These are phyloP conservation scores for Lophura swinhoii DNA, from an alignment of 2,797 vertebrate genomes.

Conservation along the genomic window DNA sequence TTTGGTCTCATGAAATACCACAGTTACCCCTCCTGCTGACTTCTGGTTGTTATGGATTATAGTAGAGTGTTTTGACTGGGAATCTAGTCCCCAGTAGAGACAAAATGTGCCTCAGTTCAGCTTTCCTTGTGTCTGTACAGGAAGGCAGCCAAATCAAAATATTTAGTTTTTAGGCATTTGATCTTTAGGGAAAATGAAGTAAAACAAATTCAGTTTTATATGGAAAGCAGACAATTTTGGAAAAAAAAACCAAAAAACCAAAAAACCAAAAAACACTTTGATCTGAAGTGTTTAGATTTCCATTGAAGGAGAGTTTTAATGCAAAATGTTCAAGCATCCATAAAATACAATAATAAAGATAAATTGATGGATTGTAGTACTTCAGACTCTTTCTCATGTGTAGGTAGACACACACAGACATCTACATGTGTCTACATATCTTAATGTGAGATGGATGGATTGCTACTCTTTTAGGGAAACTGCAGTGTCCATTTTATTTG, in stretches of 20 bases:
- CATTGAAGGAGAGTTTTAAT: background rate
- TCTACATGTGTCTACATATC: too few species aligned
- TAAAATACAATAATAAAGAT: background rate
- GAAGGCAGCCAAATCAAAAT: slow-evolving; percentile 27
- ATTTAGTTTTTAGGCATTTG: slow-evolving; percentile 10
- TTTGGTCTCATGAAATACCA: background rate
- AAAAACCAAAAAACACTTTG: background rate
- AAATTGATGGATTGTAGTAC: background rate
- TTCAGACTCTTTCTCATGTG: background rate
- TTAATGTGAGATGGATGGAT: background rate
- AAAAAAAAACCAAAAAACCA: background rate
- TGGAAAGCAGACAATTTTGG: background rate
- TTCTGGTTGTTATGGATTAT: background rate
- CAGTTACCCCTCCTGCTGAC: background rate
- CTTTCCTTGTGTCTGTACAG: slow-evolving; percentile 1
- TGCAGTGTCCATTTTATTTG: background rate
- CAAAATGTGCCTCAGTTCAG: background rate
- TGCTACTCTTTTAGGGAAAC: background rate
- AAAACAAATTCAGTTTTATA: slow-evolving; percentile 27
- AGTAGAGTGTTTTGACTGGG: background rate
- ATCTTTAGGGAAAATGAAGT: slow-evolving; percentile 28
- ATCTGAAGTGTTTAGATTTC: background rate
- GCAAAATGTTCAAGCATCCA: background rate
- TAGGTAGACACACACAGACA: rapidly evolving
- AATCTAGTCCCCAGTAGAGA: background rate